These are phyloP conservation scores for Enteromius mattozi DNA, from an alignment of 2,797 vertebrate genomes.

Conservation along the genomic window DNA sequence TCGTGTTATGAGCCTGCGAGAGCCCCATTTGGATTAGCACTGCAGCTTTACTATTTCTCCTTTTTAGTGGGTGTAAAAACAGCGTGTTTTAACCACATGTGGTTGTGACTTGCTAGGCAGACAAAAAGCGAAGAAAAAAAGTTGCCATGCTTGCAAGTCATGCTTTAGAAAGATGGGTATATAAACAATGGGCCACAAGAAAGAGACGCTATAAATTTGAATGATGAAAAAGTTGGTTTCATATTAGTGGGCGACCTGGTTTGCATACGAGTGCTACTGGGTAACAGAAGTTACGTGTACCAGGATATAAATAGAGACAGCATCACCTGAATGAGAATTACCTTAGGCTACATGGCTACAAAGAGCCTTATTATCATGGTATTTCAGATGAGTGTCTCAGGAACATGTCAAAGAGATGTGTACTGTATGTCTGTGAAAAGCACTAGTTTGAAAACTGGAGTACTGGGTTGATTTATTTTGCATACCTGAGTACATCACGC, in stretches of 20 bases:
- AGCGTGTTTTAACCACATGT: not conserved
- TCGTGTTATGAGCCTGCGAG: not conserved
- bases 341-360: slow-evolving; percentile 15
- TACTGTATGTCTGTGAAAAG: not conserved
- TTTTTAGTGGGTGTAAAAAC: slow-evolving; percentile 18
- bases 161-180: not conserved
- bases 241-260: slow-evolving; percentile 14
- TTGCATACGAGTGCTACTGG: slow-evolving; percentile 31
- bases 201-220: not conserved
- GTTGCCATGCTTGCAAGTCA: not conserved
- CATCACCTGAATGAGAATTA: slow-evolving; percentile 27
- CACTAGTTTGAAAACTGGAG: not conserved
- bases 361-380: slow-evolving; percentile 9
- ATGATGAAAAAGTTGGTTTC: slow-evolving; percentile 28
- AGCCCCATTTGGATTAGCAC: slow-evolving; percentile 12
- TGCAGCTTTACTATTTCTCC: not conserved
- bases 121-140: not conserved
- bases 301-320: slow-evolving; percentile 35
- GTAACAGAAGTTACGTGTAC: slow-evolving; percentile 14
- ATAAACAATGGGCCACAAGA: slow-evolving; percentile 6
- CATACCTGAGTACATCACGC: not conserved
- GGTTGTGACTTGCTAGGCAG: slow-evolving; percentile 17
- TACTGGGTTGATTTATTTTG: not conserved
- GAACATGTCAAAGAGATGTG: not conserved
- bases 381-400: slow-evolving; percentile 8